Evolutionary conservation across 1,140 invertebrate genomes (phyloP), one percentile per base, ranked within the genome.

Genomic region (Rhyzopertha dominica): DNA sequence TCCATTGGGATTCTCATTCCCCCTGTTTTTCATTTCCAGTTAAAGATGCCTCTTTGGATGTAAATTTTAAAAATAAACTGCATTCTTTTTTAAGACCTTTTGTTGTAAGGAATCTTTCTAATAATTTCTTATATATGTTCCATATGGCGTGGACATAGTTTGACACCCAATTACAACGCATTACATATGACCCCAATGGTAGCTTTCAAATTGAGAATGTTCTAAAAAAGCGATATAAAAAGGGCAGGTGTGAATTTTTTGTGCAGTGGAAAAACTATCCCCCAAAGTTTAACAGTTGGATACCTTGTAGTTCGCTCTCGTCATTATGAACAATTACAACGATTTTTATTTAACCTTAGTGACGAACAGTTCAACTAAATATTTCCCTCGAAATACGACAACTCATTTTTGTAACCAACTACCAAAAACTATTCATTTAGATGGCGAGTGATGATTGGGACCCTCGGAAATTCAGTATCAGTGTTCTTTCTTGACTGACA

Each of bases 181-280:
- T 37, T 13, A 4, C 13, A 8, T 37, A 20, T 20, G 18, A 37
- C 17, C 35, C 35, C 18, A 2, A 37, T 3, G 16, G 10, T 10
- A 5, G 3, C 12, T 37, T 37, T 37, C 35, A 37, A 8, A 37
- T 37, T 22, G 35, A 37, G 5, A 37, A 37, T 13, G 18, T 37
- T 18, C n/a, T n/a, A n/a, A n/a, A n/a, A n/a, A n/a, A n/a, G n/a
- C n/a, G n/a, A n/a, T n/a, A n/a, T n/a, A n/a, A 37, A 37, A 37
- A 19, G 10, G 35, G 35, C 5, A 18, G 16, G 5, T 19, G 16
- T 37, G 35, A 37, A 37, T 13, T 37, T 20, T 22, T 37, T 24
- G 35, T 37, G 5, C 35, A 37, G 35, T 37, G 35, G 35, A 37
- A 37, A 37, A 37, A 37, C 10, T 37, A 37, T 10, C 19, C 35